phyloP scores from a whole-genome alignment of 2,888 invertebrate species.

The Pteria penguin region DNA sequence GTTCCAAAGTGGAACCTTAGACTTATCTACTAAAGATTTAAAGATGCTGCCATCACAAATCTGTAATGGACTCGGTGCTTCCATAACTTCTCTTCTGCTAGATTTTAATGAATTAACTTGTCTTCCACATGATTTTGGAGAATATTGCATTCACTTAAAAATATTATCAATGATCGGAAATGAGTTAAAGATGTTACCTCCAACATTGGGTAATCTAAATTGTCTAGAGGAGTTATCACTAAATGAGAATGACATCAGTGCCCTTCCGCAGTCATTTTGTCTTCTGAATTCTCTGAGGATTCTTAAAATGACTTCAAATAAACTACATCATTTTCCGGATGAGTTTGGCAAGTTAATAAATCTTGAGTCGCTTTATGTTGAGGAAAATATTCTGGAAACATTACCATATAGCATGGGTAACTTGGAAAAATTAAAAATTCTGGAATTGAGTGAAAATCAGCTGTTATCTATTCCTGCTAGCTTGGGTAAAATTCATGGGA shows the following conservation, averaged over 20 bases:
- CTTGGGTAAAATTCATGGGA: conserved; percentile 58
- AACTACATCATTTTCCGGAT: conserved; percentile 62
- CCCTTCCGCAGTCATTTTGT: conserved; percentile 61
- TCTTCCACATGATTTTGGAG: conserved; percentile 59
- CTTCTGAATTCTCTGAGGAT: conserved; percentile 50
- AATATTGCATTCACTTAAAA: conserved; percentile 48
- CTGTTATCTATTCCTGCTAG: conserved; percentile 57
- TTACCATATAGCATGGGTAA: conserved; percentile 60
- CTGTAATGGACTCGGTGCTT: conserved; percentile 29
- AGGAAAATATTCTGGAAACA: conserved; percentile 61
- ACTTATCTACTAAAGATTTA: conserved; percentile 52
- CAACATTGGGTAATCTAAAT: conserved; percentile 53
- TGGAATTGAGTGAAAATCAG: conserved; percentile 61
- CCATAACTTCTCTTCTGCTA: conserved; percentile 52
- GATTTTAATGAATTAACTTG: conserved; percentile 63
- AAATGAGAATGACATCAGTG: conserved; percentile 64
- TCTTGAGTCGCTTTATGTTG: conserved; percentile 54
- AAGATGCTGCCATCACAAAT: conserved; percentile 52
- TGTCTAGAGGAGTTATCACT: conserved; percentile 59
- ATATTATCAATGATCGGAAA: conserved; percentile 67
- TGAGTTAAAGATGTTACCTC: conserved; percentile 57
- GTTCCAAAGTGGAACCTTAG: conserved; percentile 14
- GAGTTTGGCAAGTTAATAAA: conserved; percentile 60
- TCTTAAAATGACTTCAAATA: conserved; percentile 64
- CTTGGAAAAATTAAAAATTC: conserved; percentile 50